Percentiles rank a stretch among this genome's conserved stretches.
phyloP scores from a whole-genome alignment of 2,888 invertebrate genomes.

The Dryobotodes eremita region DNA sequence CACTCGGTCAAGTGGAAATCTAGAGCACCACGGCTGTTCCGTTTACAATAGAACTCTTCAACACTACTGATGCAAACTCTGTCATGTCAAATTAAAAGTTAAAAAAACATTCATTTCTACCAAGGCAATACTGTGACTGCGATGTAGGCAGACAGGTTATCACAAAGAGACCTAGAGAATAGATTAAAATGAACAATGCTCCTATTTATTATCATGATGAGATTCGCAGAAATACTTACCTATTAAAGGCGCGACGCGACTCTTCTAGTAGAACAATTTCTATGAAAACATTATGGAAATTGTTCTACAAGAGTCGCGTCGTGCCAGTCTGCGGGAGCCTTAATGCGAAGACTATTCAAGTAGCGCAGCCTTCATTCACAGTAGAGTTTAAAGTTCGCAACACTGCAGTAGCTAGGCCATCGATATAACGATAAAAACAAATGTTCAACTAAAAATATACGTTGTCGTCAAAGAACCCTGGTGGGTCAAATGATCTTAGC shows the following conservation, averaged over 20 bases:
- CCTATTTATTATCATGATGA: constrained; percentile 46
- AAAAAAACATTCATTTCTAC: constrained; percentile 16
- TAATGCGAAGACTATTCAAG: constrained; percentile 18
- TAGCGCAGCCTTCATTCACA: constrained; percentile 30
- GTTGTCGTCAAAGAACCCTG: constrained; percentile 39
- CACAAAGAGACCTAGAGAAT: constrained; percentile 55
- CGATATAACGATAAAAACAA: constrained; percentile 33
- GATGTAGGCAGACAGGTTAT: constrained; percentile 22
- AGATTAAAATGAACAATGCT: constrained; percentile 52
- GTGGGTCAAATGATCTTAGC: constrained; percentile 56
- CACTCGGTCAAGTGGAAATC: constrained; percentile 50
- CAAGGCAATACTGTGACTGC: constrained; percentile 43
- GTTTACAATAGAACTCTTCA: constrained; percentile 27
- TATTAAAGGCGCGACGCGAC: not conserved
- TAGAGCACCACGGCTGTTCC: constrained; percentile 32
- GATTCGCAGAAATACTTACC: constrained; percentile 49
- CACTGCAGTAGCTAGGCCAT: constrained; percentile 21
- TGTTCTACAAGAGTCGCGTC: too few species aligned
- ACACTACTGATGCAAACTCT: constrained; percentile 7
- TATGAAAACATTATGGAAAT: too few species aligned
- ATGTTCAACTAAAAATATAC: constrained; percentile 21
- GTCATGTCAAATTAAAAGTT: constrained; percentile 23
- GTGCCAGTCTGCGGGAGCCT: not conserved
- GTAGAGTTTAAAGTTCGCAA: constrained; percentile 46
- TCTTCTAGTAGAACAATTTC: too few species aligned